Conservation (phyloP, 2,888 invertebrate genomes). For the Torymus texanus region DNA sequence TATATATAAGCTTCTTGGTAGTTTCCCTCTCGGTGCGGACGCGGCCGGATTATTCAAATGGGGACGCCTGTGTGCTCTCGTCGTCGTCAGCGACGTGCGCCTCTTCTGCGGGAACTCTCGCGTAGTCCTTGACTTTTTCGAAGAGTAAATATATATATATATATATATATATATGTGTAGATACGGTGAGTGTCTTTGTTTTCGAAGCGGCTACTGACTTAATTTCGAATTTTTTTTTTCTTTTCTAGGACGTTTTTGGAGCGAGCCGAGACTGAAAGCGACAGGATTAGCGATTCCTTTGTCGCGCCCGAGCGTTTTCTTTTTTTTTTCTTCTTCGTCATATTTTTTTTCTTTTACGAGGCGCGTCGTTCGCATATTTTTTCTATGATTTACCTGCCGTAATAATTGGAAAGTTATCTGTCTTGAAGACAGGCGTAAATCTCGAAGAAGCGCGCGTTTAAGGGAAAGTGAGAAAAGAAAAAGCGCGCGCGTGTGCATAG, state of each 20-base stretch:
- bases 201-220: too few relatives aligned
- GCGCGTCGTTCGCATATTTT: not conserved
- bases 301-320: too few relatives aligned
- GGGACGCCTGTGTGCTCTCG: conserved; percentile 15
- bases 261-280: too few relatives aligned
- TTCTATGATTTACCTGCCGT: not conserved
- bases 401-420: conserved; percentile 33
- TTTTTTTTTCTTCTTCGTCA: not conserved
- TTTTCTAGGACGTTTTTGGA: too few relatives aligned
- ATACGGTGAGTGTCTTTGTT: too few relatives aligned
- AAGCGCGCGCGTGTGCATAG: not conserved
- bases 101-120: not conserved
- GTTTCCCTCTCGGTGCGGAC: conserved; percentile 42
- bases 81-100: not conserved
- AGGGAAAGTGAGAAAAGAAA: conserved; percentile 35
- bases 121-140: not conserved
- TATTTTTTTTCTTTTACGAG: not conserved
- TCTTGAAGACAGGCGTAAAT: conserved; percentile 25
- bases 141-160: not conserved
- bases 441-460: conserved; percentile 14
- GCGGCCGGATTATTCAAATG: conserved; percentile 51
- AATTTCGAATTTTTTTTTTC: too few relatives aligned
- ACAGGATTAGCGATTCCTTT: too few relatives aligned
- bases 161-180: too few relatives aligned
- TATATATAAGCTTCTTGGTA: too few relatives aligned